A percentile compares a stretch with the other conserved stretches of the same genome.
phyloP scores from a whole-genome alignment of 2,888 invertebrate species.

The Hirtodrosophila alboralis region DNA sequence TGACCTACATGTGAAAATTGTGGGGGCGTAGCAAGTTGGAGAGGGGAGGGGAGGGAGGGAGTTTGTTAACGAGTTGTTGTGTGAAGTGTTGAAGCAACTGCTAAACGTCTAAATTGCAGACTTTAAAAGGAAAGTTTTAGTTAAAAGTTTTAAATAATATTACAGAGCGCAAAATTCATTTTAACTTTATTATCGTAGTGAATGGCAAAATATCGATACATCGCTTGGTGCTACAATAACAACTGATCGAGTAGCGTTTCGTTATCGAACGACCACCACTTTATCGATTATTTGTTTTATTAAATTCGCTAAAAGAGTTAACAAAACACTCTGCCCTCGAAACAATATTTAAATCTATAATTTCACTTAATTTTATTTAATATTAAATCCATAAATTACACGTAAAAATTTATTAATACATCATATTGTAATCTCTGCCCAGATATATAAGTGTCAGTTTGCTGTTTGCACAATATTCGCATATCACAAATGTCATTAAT shows the following conservation, averaged over 20 bases:
- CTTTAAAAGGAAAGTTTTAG: slow-evolving; percentile 1
- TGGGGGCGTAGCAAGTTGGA: neutral
- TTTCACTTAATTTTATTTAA: neutral
- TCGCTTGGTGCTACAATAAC: too few relatives aligned
- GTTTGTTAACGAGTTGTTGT: slow-evolving; percentile 29
- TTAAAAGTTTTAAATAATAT: too few relatives aligned
- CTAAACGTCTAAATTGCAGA: slow-evolving; percentile 11
- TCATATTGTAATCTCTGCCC: slow-evolving; percentile 1
- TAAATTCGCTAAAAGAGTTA: too few relatives aligned
- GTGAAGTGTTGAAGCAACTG: slow-evolving; percentile 21
- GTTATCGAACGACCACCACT: too few relatives aligned
- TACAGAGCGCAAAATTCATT: too few relatives aligned
- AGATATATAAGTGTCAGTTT: slow-evolving; percentile 21
- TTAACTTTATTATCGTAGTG: too few relatives aligned
- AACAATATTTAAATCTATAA: neutral
- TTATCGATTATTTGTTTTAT: too few relatives aligned
- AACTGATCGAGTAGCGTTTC: too few relatives aligned
- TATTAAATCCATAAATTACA: slow-evolving; percentile 33
- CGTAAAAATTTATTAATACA: too few relatives aligned
- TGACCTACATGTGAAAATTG: slow-evolving; percentile 64
- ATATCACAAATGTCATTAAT: slow-evolving; percentile 66
- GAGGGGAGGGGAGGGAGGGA: neutral
- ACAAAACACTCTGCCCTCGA: too few relatives aligned
- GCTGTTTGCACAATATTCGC: slow-evolving; percentile 33
- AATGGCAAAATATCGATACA: too few relatives aligned